Base-by-base conservation (phyloP, 2,113 vertebrate species). In the Lutjanus erythropterus region DNA sequence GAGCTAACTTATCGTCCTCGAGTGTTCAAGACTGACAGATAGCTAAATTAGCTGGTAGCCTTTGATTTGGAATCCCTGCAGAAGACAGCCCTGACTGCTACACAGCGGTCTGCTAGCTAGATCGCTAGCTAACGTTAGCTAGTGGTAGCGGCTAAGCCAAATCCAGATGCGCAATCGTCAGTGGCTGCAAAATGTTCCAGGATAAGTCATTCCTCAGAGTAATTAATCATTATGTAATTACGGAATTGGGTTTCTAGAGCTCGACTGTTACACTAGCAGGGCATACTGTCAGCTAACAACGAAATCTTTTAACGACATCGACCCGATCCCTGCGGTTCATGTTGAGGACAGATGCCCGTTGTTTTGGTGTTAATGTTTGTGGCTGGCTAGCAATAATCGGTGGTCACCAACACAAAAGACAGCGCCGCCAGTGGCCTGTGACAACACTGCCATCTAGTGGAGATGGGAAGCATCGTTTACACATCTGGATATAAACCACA, bases 141-240 rank as follows among this genome's bases (percentile, higher is more conserved):
- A 86, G 56, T 49, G 14, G 62, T 56, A 64, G 76, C 39, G 11
- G 44, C 75, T 77, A 23, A 46, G 73, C 49, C 75, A 50, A 69
- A 87, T 93, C 91, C 92, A 93, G 92, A 93, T 94, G 91, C 92
- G 88, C 81, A 90, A 18, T 86, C 74, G 29, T 67, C 50, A 78
- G 37, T 8, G 23, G 73, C 47, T 76, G 75, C 77, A 81, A 61
- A 69, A 71, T 55, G 12, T 10, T 52, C 1, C 29, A 27, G 0
- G n/a, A 50, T 29, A 72, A 60, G 19, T 61, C 69, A 56, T 37
- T 50, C 31, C 70, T 29, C 0, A 9, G 21, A 55, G 37, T 29
- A 47, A 59, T 72, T 64, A 2, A 33, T 66, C 6, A 14, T 39
- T 29, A 12, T 39, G 25, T 39, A 29, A 53, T 29, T n/a, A 27